These are phyloP conservation scores for Pseudococcus longispinus DNA, from an alignment of 2,888 invertebrate species.

Conservation along the genomic window DNA sequence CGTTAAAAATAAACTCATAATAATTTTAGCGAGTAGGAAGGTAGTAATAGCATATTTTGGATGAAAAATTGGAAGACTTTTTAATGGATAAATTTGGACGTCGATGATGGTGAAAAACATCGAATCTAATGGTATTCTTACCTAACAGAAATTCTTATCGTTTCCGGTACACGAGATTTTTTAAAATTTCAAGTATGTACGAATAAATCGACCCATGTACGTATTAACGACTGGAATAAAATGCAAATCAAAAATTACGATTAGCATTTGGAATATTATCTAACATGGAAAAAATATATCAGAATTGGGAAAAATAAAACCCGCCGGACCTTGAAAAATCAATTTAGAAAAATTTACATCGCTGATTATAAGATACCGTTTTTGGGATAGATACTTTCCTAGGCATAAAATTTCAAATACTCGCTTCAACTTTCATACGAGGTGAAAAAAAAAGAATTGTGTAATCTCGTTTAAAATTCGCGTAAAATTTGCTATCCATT, in stretches of 20 bases:
- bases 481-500: neutral
- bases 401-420: neutral
- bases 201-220: neutral
- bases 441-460: slow-evolving; percentile 13
- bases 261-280: neutral
- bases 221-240: neutral
- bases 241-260: neutral
- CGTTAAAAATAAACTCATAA: too few species aligned
- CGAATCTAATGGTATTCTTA: neutral
- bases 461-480: neutral
- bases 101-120: neutral
- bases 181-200: neutral
- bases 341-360: neutral
- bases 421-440: neutral
- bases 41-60: too few species aligned
- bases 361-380: neutral
- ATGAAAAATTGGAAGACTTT: too few species aligned
- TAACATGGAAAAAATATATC: neutral
- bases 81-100: too few species aligned
- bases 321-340: neutral
- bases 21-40: too few species aligned
- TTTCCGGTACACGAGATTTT: neutral
- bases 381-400: neutral
- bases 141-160: neutral
- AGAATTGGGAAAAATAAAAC: neutral